Evolutionary conservation across 37 sponge, comb jelly and placozoan species (phyloP).

Genomic region (Amphimedon queenslandica): DNA sequence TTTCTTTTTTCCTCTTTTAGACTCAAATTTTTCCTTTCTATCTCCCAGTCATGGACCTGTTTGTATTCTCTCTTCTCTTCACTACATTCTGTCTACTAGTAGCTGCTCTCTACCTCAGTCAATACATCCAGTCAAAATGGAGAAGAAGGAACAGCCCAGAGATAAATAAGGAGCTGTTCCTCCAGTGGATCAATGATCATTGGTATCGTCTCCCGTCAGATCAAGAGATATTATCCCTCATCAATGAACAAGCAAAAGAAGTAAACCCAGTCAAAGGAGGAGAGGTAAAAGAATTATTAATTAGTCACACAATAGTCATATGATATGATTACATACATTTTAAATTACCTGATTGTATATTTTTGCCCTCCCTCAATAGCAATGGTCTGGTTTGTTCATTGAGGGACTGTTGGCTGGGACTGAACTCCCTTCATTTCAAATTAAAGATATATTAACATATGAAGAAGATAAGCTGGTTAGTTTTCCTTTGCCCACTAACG

Average conservation of each 20-base stretch:
- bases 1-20: no score
- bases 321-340: neutral
- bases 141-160: no score
- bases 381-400: neutral
- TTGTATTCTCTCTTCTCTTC: no score
- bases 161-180: neutral
- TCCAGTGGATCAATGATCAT: neutral
- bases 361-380: no score
- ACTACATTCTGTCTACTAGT: no score
- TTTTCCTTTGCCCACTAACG: neutral
- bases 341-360: no score
- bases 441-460: neutral
- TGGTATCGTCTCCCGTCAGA: neutral
- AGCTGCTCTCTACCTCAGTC: no score
- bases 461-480: neutral
- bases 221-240: neutral
- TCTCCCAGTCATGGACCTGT: no score
- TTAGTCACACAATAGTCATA: no score
- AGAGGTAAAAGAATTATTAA: neutral
- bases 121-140: no score
- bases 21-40: no score
- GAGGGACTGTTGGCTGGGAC: neutral
- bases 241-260: neutral
- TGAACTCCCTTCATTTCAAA: neutral
- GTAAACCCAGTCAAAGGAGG: neutral